Evolutionary conservation across 2,797 vertebrate species (phyloP).

Genomic region (Galagoides demidoff): DNA sequence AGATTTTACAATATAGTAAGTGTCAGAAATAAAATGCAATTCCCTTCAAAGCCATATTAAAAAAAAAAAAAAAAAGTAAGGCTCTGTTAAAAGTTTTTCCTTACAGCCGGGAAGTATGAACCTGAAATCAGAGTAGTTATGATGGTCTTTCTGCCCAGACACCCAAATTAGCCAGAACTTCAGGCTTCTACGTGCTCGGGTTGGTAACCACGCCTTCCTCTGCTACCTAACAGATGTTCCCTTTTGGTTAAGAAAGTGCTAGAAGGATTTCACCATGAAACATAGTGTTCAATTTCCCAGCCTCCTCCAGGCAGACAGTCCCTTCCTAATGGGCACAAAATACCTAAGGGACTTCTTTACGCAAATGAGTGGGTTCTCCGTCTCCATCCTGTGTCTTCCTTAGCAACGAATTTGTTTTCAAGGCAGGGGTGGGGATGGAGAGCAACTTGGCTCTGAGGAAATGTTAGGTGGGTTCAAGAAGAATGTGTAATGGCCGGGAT

Average conservation of each 20-base stretch:
- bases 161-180: neutral
- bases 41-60: conserved; percentile 73
- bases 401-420: conserved; percentile 3
- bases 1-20: conserved; percentile 80
- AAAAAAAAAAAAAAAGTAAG: conserved; percentile 40
- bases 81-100: conserved; percentile 72
- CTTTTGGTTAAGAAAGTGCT: neutral
- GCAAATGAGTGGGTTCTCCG: neutral
- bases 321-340: neutral
- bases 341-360: conserved; percentile 29
- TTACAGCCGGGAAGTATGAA: conserved; percentile 69
- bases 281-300: neutral
- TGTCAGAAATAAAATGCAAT: conserved; percentile 82
- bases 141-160: conserved; percentile 34
- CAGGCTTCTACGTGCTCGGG: rapidly evolving
- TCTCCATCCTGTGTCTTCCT: conserved; percentile 34
- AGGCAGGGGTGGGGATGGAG: neutral
- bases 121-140: conserved; percentile 71
- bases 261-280: rapidly evolving
- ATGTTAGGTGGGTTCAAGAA: neutral
- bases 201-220: neutral
- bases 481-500: neutral
- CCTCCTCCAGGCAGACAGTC: neutral
- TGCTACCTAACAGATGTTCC: neutral
- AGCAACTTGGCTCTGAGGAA: conserved; percentile 3